These are phyloP conservation scores for Acanthiza pusilla DNA, from an alignment of 2,797 vertebrate species.

Conservation along the genomic window DNA sequence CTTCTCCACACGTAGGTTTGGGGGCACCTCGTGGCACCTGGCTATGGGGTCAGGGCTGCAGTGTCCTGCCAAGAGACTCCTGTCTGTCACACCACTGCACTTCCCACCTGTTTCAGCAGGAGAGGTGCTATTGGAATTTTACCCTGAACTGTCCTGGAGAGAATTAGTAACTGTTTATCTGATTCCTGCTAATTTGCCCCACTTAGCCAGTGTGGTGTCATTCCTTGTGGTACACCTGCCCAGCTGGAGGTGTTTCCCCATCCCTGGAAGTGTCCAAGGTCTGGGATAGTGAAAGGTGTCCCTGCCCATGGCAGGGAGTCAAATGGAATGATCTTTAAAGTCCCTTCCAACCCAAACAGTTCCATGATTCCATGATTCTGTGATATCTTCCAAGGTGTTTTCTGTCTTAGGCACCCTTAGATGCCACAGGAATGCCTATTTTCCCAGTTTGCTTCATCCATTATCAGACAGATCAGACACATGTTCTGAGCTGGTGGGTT, in stretches of 20 bases:
- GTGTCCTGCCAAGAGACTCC: neutral
- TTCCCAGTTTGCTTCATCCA: neutral
- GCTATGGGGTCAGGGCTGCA: accelerated
- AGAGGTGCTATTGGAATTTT: neutral
- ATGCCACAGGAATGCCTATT: neutral
- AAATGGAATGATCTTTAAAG: neutral
- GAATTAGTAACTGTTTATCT: neutral
- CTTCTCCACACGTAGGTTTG: constrained; percentile 92
- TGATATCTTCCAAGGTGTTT: neutral
- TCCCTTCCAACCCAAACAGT: neutral
- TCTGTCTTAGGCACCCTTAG: neutral
- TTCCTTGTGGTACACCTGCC: neutral
- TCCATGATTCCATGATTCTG: neutral
- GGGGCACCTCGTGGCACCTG: neutral
- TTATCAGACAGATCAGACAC: neutral
- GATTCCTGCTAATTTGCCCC: neutral
- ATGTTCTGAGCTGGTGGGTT: neutral
- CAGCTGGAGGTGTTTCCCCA: neutral
- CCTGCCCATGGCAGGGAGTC: neutral
- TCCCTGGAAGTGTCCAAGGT: neutral
- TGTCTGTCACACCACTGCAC: accelerated
- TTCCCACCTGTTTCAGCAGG: neutral
- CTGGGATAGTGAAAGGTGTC: neutral
- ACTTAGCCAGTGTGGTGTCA: neutral
- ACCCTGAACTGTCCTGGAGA: accelerated